These are phyloP conservation scores for Philaethria dido DNA, from an alignment of 2,888 invertebrate species.

Conservation along the genomic window DNA sequence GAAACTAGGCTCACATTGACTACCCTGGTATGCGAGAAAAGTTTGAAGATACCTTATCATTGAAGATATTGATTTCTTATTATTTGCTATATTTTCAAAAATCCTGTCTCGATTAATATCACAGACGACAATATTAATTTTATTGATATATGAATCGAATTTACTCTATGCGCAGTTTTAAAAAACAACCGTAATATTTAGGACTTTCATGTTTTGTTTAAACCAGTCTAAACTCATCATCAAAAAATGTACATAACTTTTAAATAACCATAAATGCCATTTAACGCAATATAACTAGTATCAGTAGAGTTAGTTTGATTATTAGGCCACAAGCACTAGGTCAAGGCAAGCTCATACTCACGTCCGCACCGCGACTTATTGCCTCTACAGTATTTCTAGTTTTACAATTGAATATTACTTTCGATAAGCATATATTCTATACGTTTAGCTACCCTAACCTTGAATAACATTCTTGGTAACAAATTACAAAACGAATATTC, in stretches of 20 bases:
- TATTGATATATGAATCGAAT: no score
- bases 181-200: no score
- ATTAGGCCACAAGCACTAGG: conserved; percentile 51
- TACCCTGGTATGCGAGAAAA: no score
- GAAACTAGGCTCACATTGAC: no score
- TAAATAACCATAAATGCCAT: conserved; percentile 2
- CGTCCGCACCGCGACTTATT: conserved; percentile 69
- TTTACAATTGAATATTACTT: conserved; percentile 67
- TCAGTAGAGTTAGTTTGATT: conserved; percentile 31
- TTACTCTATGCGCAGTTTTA: no score
- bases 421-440: conserved; percentile 56
- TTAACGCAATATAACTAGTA: conserved; percentile 3
- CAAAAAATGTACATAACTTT: not conserved
- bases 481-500: conserved; percentile 20
- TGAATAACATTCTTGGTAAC: conserved; percentile 51
- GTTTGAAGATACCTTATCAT: no score
- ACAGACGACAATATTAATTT: no score
- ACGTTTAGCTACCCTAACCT: conserved; percentile 49
- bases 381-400: conserved; percentile 62
- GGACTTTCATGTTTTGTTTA: no score
- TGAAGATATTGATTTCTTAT: no score
- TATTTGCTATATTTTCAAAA: no score
- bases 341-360: conserved; percentile 53
- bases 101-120: no score
- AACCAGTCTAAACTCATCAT: not conserved